Conservation (phyloP, 2,888 invertebrate genomes). For the Xylota segnis region DNA sequence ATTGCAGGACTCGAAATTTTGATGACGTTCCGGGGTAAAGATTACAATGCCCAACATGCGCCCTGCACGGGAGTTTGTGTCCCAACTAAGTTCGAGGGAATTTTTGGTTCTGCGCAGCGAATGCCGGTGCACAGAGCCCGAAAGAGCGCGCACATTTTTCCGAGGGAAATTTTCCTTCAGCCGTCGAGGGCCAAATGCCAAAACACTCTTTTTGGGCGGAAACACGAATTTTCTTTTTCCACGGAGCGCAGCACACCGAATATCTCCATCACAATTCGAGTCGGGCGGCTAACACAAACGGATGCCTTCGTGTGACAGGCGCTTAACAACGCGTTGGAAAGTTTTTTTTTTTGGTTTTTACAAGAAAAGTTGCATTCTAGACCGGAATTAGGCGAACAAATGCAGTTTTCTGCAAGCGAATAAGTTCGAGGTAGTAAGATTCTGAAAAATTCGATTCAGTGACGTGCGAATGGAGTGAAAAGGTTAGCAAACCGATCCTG, state of each 20-base stretch:
- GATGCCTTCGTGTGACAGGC: conserved; percentile 55
- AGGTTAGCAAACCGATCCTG: background rate
- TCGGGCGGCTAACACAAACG: conserved; percentile 71
- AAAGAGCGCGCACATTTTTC: conserved; percentile 54
- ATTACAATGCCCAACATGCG: conserved; percentile 32
- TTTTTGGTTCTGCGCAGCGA: conserved; percentile 59
- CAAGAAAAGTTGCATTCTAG: background rate
- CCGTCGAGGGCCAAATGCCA: conserved; percentile 63
- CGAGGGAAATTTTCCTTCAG: conserved; percentile 42
- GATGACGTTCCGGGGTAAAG: conserved; percentile 26
- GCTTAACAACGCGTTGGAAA: conserved; percentile 1
- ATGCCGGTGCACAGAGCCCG: conserved; percentile 48
- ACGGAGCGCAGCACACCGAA: conserved; percentile 55
- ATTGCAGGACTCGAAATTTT: background rate
- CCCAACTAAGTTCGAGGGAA: conserved; percentile 20
- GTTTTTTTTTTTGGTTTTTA: background rate
- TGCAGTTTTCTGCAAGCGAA: background rate
- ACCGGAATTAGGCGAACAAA: background rate
- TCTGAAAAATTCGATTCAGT: background rate
- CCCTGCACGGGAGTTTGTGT: conserved; percentile 16
- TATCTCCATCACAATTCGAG: conserved; percentile 72
- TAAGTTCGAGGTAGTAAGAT: background rate
- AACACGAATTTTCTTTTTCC: conserved; percentile 71
- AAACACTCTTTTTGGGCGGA: conserved; percentile 77
- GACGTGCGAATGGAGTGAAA: background rate